A percentile compares a stretch with the other conserved stretches of the same genome.
Conservation (phyloP, 1,140 invertebrate genomes). For the Lasaia peninsularis region DNA sequence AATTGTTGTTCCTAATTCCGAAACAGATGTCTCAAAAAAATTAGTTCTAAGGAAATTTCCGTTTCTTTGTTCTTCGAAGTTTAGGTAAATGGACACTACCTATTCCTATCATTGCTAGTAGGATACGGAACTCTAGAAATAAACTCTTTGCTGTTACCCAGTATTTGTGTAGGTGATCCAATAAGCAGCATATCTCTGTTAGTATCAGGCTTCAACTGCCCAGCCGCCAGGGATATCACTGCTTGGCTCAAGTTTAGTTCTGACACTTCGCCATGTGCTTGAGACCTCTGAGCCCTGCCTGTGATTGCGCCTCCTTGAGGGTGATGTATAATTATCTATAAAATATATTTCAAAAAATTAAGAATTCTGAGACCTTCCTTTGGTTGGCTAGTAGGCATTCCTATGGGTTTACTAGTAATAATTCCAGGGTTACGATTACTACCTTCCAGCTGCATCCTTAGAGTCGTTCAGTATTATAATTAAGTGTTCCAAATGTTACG, state of each 20-base stretch:
- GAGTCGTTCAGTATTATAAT: no score
- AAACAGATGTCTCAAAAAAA: no score
- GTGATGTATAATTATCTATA: conserved; percentile 90
- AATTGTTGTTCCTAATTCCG: no score
- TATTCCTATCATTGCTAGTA: not conserved
- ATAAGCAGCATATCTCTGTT: conserved; percentile 88
- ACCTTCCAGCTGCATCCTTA: no score
- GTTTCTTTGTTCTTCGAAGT: no score
- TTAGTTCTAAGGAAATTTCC: no score
- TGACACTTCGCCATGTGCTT: conserved; percentile 83
- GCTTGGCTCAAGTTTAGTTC: conserved; percentile 90
- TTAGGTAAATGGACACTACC: no score
- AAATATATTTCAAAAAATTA: not conserved
- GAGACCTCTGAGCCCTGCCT: conserved; percentile 78
- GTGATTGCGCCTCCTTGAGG: conserved; percentile 80
- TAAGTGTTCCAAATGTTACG: no score
- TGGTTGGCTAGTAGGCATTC: no score
- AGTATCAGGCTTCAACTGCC: conserved; percentile 81
- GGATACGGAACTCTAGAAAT: not conserved
- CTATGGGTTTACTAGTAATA: no score
- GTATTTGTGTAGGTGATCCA: conserved; percentile 90
- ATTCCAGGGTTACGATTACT: no score
- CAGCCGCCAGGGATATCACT: conserved; percentile 84
- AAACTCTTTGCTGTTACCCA: conserved; percentile 62
- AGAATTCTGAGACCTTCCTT: no score